A percentile compares a stretch with the other conserved stretches of the same genome.
These are phyloP conservation scores for Oncorhynchus keta DNA, from an alignment of 2,113 vertebrate species.

Conservation along the genomic window DNA sequence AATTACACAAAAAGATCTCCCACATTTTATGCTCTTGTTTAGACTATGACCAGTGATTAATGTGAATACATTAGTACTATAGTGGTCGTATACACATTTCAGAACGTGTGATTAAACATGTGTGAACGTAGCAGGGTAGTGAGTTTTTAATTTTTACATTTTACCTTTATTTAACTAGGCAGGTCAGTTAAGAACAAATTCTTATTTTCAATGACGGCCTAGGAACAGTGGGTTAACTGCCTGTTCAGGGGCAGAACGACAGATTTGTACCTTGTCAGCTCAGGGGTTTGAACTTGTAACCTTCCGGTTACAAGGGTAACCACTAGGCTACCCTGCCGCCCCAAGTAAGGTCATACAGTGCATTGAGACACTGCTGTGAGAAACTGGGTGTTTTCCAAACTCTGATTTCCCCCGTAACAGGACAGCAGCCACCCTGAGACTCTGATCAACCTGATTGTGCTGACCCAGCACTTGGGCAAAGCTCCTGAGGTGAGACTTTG, in stretches of 20 bases:
- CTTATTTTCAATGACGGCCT: too few species aligned
- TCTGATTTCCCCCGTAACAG: constrained; percentile 60
- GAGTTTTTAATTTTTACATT: neutral
- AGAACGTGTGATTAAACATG: neutral
- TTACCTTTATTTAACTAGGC: too few species aligned
- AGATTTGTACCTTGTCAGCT: too few species aligned
- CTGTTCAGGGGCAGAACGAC: too few species aligned
- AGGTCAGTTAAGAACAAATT: too few species aligned
- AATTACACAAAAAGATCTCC: constrained; percentile 10
- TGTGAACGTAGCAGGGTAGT: neutral
- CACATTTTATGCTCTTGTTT: neutral
- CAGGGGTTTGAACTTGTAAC: too few species aligned
- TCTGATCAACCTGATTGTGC: constrained; percentile 89
- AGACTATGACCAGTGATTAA: neutral
- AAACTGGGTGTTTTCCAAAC: too few species aligned
- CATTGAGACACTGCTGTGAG: neutral
- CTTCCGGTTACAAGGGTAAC: too few species aligned
- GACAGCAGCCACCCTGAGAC: constrained; percentile 95
- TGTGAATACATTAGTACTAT: neutral
- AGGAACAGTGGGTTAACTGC: too few species aligned
- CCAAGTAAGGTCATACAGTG: neutral
- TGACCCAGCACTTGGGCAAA: constrained; percentile 93
- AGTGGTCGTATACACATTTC: neutral
- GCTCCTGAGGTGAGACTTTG: constrained; percentile 85
- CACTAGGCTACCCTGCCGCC: too few species aligned